Evolutionary conservation across 2,888 invertebrate genomes (phyloP), one percentile per base, ranked within the genome.

Genomic region (Folsomia manolachei): DNA sequence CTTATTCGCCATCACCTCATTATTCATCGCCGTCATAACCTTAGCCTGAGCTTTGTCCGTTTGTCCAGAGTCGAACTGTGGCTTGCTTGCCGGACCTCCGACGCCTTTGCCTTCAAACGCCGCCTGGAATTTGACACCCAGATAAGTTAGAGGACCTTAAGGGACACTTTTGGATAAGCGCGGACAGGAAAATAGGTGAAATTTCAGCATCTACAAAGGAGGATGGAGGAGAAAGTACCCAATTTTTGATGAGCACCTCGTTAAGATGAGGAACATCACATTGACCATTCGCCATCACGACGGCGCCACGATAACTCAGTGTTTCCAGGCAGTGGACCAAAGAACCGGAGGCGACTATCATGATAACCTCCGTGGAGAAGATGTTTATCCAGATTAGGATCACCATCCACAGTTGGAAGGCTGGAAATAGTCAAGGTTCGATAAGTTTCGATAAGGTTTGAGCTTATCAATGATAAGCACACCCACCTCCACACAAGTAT

Each of bases 231-330:
- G 39, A 9, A 14, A 39, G 39, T 39, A 39, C 77, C 80, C 80
- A 80, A 71, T 80, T 80, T 68, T 78, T 80, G 76, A 80, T 80
- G 25, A 80, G 73, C 18, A 80, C 78, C 68, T 80, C 78, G 70
- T 80, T 79, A 23, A 80, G 65, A 53, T 79, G 76, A 0, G 80
- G 80, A 0, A 79, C 75, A 67, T 80, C 80, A 67, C 80, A 80
- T 67, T 80, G 80, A 25, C 74, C 74, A 73, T 80, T 76, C n/a
- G 80, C 78, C 80, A 80, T 78, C 27, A 80, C 80, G 2, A 80
- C 80, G n/a, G 80, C 76, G 21, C 80, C 80, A 0, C 78, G 72
- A 72, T 78, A 80, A 62, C 73, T 72, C n/a, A 80, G 72, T 0
- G 78, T 80, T 67, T 80, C 80, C 26, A 80, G 71, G 62, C 80